A percentile compares a stretch with the other conserved stretches of the same genome.
Conservation (phyloP, 2,888 invertebrate species). For the Blastobasis adustella region DNA sequence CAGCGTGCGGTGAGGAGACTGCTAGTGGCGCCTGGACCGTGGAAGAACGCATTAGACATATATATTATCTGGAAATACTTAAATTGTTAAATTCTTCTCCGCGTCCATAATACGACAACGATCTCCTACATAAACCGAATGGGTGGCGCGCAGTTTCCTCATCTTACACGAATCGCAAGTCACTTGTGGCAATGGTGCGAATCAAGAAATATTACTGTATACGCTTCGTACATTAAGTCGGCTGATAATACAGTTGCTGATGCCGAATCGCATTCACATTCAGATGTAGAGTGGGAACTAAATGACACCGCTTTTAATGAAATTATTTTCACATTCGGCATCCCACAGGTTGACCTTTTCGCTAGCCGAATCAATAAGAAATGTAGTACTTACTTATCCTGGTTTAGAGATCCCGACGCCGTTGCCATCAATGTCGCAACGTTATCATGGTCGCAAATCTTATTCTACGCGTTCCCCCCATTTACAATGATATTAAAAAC, state of each 20-base stretch:
- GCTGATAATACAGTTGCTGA: constrained; percentile 14
- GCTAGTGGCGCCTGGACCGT: too few relatives aligned
- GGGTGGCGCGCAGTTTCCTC: constrained; percentile 13
- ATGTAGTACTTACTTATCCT: constrained; percentile 12
- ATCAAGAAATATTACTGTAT: constrained; percentile 10
- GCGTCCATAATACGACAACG: constrained; percentile 16
- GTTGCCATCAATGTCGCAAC: constrained; percentile 12
- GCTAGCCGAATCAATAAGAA: constrained; percentile 12
- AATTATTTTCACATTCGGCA: constrained; percentile 5
- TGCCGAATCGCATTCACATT: too few relatives aligned
- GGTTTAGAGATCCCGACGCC: constrained; percentile 13
- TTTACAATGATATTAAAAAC: constrained; percentile 10
- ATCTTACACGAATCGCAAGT: constrained; percentile 11
- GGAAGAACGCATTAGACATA: too few relatives aligned
- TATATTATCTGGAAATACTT: too few relatives aligned
- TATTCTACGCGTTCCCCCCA: constrained; percentile 16
- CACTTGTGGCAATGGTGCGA: constrained; percentile 19
- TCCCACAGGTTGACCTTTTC: constrained; percentile 15
- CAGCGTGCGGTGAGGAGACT: too few relatives aligned
- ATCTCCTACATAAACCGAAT: constrained; percentile 12
- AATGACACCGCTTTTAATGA: too few relatives aligned
- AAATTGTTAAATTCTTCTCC: constrained; percentile 6
- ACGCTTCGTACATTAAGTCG: constrained; percentile 17
- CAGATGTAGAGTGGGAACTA: too few relatives aligned
- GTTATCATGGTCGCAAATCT: constrained; percentile 13